These are phyloP conservation scores for Hemiscyllium ocellatum DNA, from an alignment of 2,113 vertebrate genomes.

Conservation along the genomic window DNA sequence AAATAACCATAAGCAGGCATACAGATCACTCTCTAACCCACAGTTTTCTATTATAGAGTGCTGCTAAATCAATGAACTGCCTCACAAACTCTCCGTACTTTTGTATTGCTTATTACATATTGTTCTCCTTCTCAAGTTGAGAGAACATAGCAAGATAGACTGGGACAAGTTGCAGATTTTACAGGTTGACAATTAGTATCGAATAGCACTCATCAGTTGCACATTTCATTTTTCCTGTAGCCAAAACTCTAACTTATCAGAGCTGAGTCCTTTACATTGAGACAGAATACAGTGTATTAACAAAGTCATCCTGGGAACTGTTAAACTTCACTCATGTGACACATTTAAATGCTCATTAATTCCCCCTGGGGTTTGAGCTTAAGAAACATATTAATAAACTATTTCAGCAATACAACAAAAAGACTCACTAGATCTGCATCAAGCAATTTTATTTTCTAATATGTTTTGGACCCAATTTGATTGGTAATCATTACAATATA, in stretches of 20 bases:
- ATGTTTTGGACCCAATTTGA: background rate
- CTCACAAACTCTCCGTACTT: background rate
- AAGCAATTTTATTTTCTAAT: background rate
- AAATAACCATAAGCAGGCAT: conserved; percentile 32
- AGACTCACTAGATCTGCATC: background rate
- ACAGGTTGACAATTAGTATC: background rate
- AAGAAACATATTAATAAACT: background rate
- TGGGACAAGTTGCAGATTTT: background rate
- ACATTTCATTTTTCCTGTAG: background rate
- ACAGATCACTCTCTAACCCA: conserved; percentile 32
- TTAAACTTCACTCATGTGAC: background rate
- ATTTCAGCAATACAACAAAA: background rate
- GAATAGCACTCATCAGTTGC: background rate
- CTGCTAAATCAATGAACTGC: background rate
- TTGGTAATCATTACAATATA: background rate
- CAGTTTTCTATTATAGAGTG: background rate
- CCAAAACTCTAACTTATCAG: background rate
- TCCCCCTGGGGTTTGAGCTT: background rate
- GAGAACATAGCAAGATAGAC: background rate
- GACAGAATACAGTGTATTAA: too few relatives aligned
- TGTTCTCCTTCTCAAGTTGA: background rate
- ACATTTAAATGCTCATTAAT: background rate
- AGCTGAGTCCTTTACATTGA: background rate
- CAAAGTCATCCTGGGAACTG: background rate
- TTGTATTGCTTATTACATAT: background rate